phyloP scores from a whole-genome alignment of 2,797 vertebrate genomes.

The Notolabrus celidotus region DNA sequence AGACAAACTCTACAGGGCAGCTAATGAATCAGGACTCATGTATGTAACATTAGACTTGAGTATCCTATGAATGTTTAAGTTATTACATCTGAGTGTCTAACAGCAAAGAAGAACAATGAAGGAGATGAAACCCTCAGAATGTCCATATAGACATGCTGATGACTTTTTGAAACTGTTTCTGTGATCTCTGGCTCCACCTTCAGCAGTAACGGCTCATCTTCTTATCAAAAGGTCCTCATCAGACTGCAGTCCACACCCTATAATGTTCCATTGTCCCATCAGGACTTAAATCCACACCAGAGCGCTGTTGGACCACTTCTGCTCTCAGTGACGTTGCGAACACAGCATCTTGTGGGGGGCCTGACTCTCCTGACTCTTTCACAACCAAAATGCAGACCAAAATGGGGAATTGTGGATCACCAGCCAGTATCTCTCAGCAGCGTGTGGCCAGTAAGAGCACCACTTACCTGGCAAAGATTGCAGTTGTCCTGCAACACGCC shows the following conservation, averaged over 20 bases:
- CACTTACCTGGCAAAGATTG: slow-evolving; percentile 79
- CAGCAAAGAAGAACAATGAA: neutral
- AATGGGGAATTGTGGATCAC: slow-evolving; percentile 10
- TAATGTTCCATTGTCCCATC: slow-evolving; percentile 33
- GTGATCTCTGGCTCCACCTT: slow-evolving; percentile 33
- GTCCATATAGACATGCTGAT: slow-evolving; percentile 10
- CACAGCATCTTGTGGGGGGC: neutral
- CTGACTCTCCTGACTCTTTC: slow-evolving; percentile 3
- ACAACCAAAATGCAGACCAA: slow-evolving; percentile 27
- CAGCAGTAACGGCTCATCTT: slow-evolving; percentile 31
- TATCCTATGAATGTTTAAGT: neutral
- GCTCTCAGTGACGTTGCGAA: neutral
- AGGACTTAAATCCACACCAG: slow-evolving; percentile 34
- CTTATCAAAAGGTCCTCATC: slow-evolving; percentile 42
- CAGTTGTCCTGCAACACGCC: slow-evolving; percentile 72
- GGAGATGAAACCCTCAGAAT: neutral
- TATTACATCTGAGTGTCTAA: neutral
- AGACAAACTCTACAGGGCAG: too few relatives aligned
- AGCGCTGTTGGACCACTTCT: neutral
- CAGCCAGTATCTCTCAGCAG: slow-evolving; percentile 10
- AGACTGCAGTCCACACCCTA: slow-evolving; percentile 29
- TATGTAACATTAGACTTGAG: too few relatives aligned
- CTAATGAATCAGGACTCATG: too few relatives aligned
- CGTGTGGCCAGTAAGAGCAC: slow-evolving; percentile 32
- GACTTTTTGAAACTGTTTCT: neutral